Base-by-base conservation (phyloP, 2,888 invertebrate species). In the Euphydryas editha region DNA sequence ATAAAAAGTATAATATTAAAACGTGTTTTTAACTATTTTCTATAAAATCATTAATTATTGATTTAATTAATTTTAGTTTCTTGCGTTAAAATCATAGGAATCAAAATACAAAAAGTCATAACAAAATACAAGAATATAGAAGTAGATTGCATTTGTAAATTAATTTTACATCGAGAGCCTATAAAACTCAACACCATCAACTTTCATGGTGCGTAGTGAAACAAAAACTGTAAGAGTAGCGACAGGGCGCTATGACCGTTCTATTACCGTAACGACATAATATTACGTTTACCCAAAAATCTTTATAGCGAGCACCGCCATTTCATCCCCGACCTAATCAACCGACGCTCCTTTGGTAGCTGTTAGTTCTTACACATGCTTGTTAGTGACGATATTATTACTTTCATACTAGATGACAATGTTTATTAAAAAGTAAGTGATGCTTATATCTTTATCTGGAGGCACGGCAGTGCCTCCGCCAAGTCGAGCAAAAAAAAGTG, bases 241-340 rank as follows among this genome's bases (percentile, higher is more conserved):
- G 61, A 67, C 73, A 59, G 58, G 24, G 54, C 37, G 58, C 51
- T 59, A 24, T 65, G 84, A 81, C 80, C 83, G 81, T 88, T 85
- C 90, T 90, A 89, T 90, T 88, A 90, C 86, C 84, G 84, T 85
- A 91, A 91, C 87, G 88, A 86, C 87, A 78, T 81, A 81, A 85
- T 91, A 91, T 92, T 90, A 89, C 89, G 83, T 87, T 87, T 87
- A 88, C 88, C 88, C 88, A 88, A 90, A 90, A 88, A 87, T 88
- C 83, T 88, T 87, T 88, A 88, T 86, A 79, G 85, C 81, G 75
- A 79, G 80, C 82, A 79, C 78, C 81, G 80, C 82, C 83, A 83
- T 88, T 88, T 74, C 75, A 74, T 76, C 75, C 79, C 84, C 82
- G 78, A 84, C 79, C 85, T 91, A 91, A 91, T 91, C 91, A 91